A percentile compares a stretch with the other conserved stretches of the same genome.
Evolutionary conservation across 2,113 vertebrate species (phyloP).

Genomic region (Microcebus lehilahytsara): DNA sequence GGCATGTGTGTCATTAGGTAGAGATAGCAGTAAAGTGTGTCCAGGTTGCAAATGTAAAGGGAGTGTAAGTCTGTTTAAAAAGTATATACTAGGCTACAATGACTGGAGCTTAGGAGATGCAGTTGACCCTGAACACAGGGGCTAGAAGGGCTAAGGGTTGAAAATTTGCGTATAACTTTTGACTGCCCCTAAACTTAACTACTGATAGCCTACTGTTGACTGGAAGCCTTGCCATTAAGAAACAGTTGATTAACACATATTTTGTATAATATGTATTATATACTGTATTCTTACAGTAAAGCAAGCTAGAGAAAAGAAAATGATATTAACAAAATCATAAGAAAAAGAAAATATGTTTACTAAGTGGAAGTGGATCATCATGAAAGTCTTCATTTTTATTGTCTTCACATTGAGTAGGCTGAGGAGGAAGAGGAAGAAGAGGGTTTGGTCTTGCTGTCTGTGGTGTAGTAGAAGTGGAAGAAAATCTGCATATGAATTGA

Average conservation of each 20-base stretch:
- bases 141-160: neutral
- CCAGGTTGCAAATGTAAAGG: neutral
- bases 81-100: neutral
- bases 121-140: neutral
- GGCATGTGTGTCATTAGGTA: accelerated
- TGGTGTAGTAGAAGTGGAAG: neutral
- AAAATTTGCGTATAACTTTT: neutral
- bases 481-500: neutral
- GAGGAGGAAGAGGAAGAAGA: neutral
- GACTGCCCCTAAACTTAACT: neutral
- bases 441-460: neutral
- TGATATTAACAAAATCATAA: neutral
- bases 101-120: neutral
- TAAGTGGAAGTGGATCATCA: neutral
- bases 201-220: neutral
- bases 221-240: neutral
- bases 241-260: neutral
- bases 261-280: neutral
- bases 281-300: neutral
- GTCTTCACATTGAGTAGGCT: neutral
- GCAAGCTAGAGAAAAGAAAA: neutral
- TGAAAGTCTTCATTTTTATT: neutral
- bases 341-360: neutral
- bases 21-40: neutral
- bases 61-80: neutral